Evolutionary conservation across 2,888 invertebrate species (phyloP).

Genomic region (Acheta domesticus): DNA sequence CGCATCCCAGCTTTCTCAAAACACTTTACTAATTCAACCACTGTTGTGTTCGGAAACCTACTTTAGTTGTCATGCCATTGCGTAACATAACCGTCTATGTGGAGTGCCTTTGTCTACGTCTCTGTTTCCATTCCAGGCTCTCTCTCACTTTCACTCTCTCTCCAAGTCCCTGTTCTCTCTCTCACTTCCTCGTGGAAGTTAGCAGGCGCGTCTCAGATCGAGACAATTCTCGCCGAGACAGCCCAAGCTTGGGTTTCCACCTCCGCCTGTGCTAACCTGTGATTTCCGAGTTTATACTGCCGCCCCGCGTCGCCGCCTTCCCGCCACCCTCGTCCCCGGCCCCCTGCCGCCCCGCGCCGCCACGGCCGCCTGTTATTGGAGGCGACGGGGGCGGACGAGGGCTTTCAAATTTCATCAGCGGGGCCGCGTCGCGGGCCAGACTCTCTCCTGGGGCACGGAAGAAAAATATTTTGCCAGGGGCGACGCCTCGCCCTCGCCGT

Average conservation of each 20-base stretch:
- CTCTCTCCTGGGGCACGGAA: slow-evolving; percentile 30
- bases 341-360: background rate
- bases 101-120: no score
- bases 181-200: no score
- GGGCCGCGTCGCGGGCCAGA: background rate
- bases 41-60: no score
- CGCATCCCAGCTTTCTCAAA: no score
- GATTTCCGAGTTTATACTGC: slow-evolving; percentile 5
- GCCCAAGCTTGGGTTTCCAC: background rate
- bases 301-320: background rate
- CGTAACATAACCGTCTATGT: no score
- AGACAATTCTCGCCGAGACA: background rate
- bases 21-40: no score
- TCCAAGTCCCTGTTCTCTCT: no score
- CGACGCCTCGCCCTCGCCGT: slow-evolving; percentile 18
- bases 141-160: no score
- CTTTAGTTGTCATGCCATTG: no score
- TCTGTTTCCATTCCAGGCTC: no score
- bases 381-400: slow-evolving; percentile 34
- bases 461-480: slow-evolving; percentile 38
- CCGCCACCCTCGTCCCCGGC: background rate
- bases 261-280: background rate
- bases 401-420: slow-evolving; percentile 37
- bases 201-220: background rate
- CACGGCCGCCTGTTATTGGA: slow-evolving; percentile 31